These are phyloP conservation scores for Odocoileus virginianus DNA, from an alignment of 2,113 vertebrate species.

Conservation along the genomic window DNA sequence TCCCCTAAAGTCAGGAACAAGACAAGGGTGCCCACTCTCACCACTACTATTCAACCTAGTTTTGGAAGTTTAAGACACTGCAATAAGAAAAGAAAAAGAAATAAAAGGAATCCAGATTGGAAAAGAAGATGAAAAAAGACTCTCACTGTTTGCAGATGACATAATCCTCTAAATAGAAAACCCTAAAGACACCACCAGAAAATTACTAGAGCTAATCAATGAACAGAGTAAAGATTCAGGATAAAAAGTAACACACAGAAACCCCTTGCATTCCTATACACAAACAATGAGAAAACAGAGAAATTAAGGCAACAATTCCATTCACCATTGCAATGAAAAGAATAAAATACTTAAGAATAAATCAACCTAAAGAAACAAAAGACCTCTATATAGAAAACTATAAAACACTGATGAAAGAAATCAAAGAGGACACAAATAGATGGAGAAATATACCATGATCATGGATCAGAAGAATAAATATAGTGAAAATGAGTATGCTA, in stretches of 20 bases:
- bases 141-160: neutral
- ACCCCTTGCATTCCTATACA: neutral
- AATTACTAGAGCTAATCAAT: neutral
- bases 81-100: neutral
- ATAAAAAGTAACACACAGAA: neutral
- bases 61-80: neutral
- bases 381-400: neutral
- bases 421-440: neutral
- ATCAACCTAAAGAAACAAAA: neutral
- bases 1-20: neutral
- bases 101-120: neutral
- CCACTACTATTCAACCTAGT: neutral
- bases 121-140: neutral
- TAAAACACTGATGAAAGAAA: neutral
- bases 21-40: neutral
- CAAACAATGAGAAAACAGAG: neutral
- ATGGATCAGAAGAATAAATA: neutral
- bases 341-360: neutral
- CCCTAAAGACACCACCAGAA: neutral
- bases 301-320: neutral
- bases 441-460: neutral
- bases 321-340: neutral
- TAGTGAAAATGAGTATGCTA: neutral
- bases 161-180: neutral
- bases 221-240: neutral